Percentiles rank a stretch among this genome's conserved stretches.
These are phyloP conservation scores for Pitangus sulphuratus DNA, from an alignment of 2,797 vertebrate genomes.

Conservation along the genomic window DNA sequence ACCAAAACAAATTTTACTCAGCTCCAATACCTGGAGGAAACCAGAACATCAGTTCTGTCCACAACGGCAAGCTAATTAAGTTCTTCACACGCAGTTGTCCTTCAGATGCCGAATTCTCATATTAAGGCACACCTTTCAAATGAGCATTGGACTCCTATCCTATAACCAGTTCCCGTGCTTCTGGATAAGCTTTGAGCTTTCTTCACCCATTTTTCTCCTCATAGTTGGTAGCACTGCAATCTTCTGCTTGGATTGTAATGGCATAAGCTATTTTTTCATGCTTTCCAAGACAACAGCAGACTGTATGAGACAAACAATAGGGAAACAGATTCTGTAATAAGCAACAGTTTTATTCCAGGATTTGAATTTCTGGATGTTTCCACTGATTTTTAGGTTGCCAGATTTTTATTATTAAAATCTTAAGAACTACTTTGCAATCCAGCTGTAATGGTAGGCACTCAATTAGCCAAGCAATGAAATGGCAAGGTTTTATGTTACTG, in stretches of 20 bases:
- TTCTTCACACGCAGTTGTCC: neutral
- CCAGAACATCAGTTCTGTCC: neutral
- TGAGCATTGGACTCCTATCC: neutral
- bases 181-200: neutral
- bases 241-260: neutral
- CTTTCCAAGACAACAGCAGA: neutral
- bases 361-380: neutral
- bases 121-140: neutral
- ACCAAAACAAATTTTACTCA: neutral
- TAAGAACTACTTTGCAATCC: neutral
- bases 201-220: neutral
- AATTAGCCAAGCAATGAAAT: neutral
- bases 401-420: neutral
- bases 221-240: neutral
- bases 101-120: neutral
- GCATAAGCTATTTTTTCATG: neutral
- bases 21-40: neutral
- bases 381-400: neutral
- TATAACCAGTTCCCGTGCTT: neutral
- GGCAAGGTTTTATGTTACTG: neutral
- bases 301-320: neutral
- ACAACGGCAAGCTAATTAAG: neutral
- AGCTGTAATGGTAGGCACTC: neutral
- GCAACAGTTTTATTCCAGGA: neutral
- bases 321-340: neutral